Base-by-base conservation (phyloP, 2,797 vertebrate species). In the Phalanger gymnotis region DNA sequence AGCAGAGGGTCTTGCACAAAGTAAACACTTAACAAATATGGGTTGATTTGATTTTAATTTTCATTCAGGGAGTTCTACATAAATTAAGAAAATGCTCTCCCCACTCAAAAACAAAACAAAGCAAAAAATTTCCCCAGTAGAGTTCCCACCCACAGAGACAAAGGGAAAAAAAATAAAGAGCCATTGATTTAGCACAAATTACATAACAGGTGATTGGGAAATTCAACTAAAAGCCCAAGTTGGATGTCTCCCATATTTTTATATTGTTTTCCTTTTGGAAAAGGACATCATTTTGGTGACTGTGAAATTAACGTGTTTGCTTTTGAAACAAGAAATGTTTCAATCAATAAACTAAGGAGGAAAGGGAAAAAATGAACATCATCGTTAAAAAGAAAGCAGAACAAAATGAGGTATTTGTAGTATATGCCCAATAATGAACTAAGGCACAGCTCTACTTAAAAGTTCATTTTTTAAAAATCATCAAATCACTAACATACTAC, bases 231-330 rank as follows among this genome's bases (percentile, higher is more conserved):
- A 87, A 87, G 4, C 2, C 73, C 22, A 47, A 51, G 92, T 0
- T 96, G 27, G 90, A 95, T 92, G 95, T 10, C 19, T 51, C 40
- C 22, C 73, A 87, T 28, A 4, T 87, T 87, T 81, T 27, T 87
- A 47, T 90, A 53, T 90, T 31, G 5, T 54, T 53, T 22, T 53
- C 51, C 30, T 54, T n/a, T 90, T 31, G 90, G 13, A 27, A 90
- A 54, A 90, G 19, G 22, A 87, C 12, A 90, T 90, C 52, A 31
- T 53, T 90, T 90, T 90, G 25, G 28, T 90, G 28, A 54, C 90
- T 34, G 89, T 51, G 53, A 90, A 90, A 90, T 31, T 52, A 53
- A 31, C 12, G 30, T 30, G 52, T 34, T 90, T 90, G 51, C 52
- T 53, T 90, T 90, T 90, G 90, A 90, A 53, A 90, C 34, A n/a